These are phyloP conservation scores for Paradoxurus hermaphroditus DNA, from an alignment of 2,113 vertebrate species.

Conservation along the genomic window DNA sequence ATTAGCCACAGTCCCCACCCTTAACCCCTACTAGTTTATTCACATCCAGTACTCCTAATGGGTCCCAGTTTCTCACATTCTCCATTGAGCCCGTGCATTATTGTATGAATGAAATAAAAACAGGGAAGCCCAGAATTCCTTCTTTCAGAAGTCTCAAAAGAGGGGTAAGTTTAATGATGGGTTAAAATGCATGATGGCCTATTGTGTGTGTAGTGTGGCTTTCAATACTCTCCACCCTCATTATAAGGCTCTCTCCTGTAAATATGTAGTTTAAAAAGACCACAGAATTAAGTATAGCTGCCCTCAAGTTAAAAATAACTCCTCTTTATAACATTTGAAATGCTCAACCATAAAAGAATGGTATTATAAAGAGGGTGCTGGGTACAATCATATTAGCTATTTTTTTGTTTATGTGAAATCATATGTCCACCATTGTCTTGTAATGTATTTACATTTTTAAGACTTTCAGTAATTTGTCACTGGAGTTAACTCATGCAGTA, in stretches of 20 bases:
- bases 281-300: conserved; percentile 67
- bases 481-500: conserved; percentile 62
- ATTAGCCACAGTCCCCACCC: conserved; percentile 89
- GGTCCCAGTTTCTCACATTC: conserved; percentile 90
- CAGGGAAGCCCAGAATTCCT: conserved; percentile 93
- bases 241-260: conserved; percentile 83
- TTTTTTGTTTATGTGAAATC: conserved; percentile 81
- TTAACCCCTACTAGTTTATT: conserved; percentile 87
- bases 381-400: conserved; percentile 82
- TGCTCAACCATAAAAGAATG: conserved; percentile 71
- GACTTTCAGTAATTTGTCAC: conserved; percentile 81
- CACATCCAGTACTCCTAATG: conserved; percentile 86
- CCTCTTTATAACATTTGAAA: conserved; percentile 69
- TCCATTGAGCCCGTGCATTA: conserved; percentile 93
- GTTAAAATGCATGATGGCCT: conserved; percentile 88
- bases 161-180: conserved; percentile 93
- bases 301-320: conserved; percentile 66
- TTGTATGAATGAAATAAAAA: conserved; percentile 96
- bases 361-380: conserved; percentile 88
- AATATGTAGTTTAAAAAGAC: conserved; percentile 61
- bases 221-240: conserved; percentile 86
- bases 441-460: conserved; percentile 80
- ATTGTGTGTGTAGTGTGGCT: conserved; percentile 87
- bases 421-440: conserved; percentile 82
- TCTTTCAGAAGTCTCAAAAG: conserved; percentile 94